A percentile compares a stretch with the other conserved stretches of the same genome.
Evolutionary conservation across 2,888 invertebrate genomes (phyloP).

Genomic region (Polylopha cassiicola): DNA sequence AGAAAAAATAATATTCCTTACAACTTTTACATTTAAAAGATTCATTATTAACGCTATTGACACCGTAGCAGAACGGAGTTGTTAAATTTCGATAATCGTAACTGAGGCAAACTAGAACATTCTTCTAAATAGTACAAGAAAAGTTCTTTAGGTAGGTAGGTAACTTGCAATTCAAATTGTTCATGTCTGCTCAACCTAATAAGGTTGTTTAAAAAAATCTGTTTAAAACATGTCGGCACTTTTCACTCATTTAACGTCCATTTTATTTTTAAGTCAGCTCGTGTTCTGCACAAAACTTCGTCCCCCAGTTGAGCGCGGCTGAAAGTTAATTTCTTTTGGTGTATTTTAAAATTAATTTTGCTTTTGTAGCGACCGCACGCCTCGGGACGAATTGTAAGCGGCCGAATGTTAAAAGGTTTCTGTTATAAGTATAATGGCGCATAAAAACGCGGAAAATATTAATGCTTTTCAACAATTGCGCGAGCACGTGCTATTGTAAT

Average conservation of each 20-base stretch:
- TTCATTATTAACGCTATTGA: too few species aligned
- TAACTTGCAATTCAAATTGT: too few species aligned
- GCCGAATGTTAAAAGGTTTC: conserved; percentile 63
- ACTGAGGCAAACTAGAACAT: too few species aligned
- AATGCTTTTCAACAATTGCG: conserved; percentile 43
- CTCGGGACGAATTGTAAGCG: conserved; percentile 63
- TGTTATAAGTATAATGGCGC: conserved; percentile 45
- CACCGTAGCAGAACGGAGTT: too few species aligned
- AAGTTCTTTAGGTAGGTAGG: too few species aligned
- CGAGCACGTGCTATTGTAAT: conserved; percentile 14
- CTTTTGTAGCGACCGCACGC: conserved; percentile 68
- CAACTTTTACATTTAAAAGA: too few species aligned
- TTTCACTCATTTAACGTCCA: conserved; percentile 44
- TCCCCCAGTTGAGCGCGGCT: conserved; percentile 52
- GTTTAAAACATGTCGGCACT: too few species aligned
- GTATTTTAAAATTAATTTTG: conserved; percentile 76
- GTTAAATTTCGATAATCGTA: too few species aligned
- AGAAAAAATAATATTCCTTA: conserved; percentile 49
- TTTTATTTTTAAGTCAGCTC: conserved; percentile 70
- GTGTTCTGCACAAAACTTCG: conserved; percentile 66
- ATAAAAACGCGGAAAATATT: conserved; percentile 52
- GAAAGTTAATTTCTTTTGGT: conserved; percentile 76
- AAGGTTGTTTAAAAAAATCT: too few species aligned
- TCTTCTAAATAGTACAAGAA: too few species aligned
- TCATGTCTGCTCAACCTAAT: too few species aligned